These are phyloP conservation scores for Glossophaga mutica DNA, from an alignment of 2,797 vertebrate genomes.

Conservation along the genomic window DNA sequence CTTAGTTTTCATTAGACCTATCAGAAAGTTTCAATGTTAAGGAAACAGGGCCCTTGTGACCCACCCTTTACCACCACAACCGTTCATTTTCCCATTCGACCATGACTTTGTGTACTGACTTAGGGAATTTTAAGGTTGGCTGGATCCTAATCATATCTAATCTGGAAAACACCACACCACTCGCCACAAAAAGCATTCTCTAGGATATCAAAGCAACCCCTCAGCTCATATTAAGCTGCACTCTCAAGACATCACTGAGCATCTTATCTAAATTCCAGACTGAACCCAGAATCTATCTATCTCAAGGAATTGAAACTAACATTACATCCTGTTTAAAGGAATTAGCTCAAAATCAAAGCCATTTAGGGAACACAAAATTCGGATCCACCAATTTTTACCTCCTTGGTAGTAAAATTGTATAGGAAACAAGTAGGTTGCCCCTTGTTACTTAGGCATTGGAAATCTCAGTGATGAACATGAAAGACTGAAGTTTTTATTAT, in stretches of 20 bases:
- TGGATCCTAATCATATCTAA: not conserved
- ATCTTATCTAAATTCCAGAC: not conserved
- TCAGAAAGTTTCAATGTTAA: not conserved
- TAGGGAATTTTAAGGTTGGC: not conserved
- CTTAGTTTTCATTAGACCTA: not conserved
- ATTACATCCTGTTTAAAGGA: not conserved
- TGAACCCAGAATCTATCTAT: not conserved
- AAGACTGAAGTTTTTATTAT: not conserved
- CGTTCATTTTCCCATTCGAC: not conserved
- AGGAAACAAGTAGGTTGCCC: not conserved
- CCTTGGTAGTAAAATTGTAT: not conserved
- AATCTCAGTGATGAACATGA: not conserved
- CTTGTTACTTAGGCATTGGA: not conserved
- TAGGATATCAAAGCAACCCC: not conserved
- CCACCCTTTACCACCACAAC: not conserved
- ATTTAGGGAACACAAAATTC: not conserved
- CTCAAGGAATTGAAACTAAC: not conserved
- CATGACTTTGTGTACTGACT: not conserved
- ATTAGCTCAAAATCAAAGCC: not conserved
- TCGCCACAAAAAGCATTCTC: not conserved
- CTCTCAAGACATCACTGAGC: not conserved
- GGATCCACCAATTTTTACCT: not conserved
- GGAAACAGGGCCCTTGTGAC: not conserved
- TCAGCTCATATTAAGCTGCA: not conserved
- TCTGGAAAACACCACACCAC: not conserved